These are phyloP conservation scores for Drosophila dives DNA, from an alignment of 2,888 invertebrate species.

Conservation along the genomic window DNA sequence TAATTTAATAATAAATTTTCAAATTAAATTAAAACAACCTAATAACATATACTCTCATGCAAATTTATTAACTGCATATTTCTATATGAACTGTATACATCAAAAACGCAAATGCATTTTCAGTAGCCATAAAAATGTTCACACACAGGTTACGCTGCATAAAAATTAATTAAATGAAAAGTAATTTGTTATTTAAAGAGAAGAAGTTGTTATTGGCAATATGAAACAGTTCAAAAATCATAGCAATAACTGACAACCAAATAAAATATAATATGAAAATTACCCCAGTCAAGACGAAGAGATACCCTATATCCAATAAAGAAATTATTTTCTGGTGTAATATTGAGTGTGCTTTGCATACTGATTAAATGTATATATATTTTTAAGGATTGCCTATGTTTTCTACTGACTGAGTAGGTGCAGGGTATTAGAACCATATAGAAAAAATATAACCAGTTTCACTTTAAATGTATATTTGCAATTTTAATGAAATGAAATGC, in stretches of 20 bases:
- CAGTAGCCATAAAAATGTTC: constrained; percentile 9
- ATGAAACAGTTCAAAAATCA: constrained; percentile 22
- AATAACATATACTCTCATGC: no score
- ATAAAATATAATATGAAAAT: background rate
- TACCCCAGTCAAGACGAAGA: background rate
- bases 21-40: no score
- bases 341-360: background rate
- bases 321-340: background rate
- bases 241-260: background rate
- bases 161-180: constrained; percentile 55
- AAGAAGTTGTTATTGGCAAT: constrained; percentile 7
- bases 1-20: no score
- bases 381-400: background rate
- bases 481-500: constrained; percentile 79
- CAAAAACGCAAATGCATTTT: background rate
- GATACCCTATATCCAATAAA: background rate
- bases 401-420: background rate
- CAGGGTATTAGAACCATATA: constrained; percentile 13
- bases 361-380: background rate
- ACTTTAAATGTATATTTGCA: constrained; percentile 72
- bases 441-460: constrained; percentile 45
- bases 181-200: constrained; percentile 20
- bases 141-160: constrained; percentile 9
- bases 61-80: constrained; percentile 1
- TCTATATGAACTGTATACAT: background rate